phyloP scores from a whole-genome alignment of 1,140 invertebrate genomes.

The Drosophila jambulina region DNA sequence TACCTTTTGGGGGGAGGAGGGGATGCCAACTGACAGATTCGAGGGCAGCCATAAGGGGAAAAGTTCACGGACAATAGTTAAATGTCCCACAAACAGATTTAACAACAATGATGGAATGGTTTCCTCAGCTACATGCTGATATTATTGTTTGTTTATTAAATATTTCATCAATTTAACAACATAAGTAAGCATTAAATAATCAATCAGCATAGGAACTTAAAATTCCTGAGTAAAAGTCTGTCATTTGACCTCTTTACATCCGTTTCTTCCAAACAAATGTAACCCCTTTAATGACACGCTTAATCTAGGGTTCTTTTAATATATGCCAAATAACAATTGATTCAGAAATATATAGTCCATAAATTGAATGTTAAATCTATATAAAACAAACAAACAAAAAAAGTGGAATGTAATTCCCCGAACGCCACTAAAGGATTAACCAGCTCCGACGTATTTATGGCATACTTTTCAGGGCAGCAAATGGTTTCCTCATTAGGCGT shows the following conservation, averaged over 20 bases:
- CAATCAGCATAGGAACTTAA: too few relatives aligned
- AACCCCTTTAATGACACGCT: not conserved
- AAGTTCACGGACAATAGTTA: not conserved
- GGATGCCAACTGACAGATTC: not conserved
- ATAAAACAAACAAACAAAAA: not conserved
- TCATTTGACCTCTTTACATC: not conserved
- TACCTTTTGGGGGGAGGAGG: not conserved
- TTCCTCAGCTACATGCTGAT: not conserved
- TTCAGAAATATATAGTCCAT: too few relatives aligned
- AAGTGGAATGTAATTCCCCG: not conserved
- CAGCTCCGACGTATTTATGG: conserved; percentile 17
- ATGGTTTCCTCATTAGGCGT: conserved; percentile 48
- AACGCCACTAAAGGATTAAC: conserved; percentile 21
- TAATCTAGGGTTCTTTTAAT: not conserved
- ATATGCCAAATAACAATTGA: not conserved
- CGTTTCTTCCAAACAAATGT: not conserved
- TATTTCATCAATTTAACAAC: too few relatives aligned
- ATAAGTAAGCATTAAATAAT: too few relatives aligned
- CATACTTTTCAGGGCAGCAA: conserved; percentile 36
- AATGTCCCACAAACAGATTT: not conserved
- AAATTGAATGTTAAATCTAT: conserved; percentile 2
- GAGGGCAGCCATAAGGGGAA: not conserved
- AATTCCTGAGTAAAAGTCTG: not conserved
- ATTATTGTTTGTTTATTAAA: not conserved
- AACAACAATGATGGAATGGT: not conserved